Conservation (phyloP, 2,888 invertebrate genomes). For the Esperia sulphurella region DNA sequence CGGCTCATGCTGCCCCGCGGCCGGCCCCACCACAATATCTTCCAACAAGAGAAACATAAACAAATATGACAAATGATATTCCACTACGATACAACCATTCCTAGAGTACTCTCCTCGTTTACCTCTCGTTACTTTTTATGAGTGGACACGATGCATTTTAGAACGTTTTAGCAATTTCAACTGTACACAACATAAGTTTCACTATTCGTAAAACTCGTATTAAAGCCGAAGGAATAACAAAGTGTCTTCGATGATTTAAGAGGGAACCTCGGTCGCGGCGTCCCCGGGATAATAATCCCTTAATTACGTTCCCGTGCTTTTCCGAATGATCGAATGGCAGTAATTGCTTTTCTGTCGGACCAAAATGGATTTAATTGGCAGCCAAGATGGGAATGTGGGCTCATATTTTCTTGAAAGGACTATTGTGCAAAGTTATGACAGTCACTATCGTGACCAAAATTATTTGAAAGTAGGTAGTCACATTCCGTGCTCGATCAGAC, state of each 20-base stretch:
- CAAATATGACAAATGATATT: slow-evolving; percentile 61
- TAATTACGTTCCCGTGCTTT: slow-evolving; percentile 59
- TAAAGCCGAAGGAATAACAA: slow-evolving; percentile 40
- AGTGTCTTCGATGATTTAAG: slow-evolving; percentile 51
- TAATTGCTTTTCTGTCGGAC: slow-evolving; percentile 63
- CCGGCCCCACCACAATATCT: slow-evolving; percentile 28
- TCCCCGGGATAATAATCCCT: slow-evolving; percentile 56
- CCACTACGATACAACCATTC: slow-evolving; percentile 36
- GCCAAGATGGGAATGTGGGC: slow-evolving; percentile 22
- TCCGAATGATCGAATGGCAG: slow-evolving; percentile 61
- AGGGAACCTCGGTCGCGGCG: slow-evolving; percentile 32
- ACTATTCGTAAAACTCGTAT: slow-evolving; percentile 35
- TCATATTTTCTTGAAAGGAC: slow-evolving; percentile 25
- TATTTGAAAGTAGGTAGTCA: slow-evolving; percentile 7
- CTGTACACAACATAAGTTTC: slow-evolving; percentile 20
- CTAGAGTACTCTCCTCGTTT: slow-evolving; percentile 25
- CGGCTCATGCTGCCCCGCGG: slow-evolving; percentile 31
- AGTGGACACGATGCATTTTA: slow-evolving; percentile 36
- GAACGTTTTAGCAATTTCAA: slow-evolving; percentile 24
- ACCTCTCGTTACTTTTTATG: slow-evolving; percentile 46
- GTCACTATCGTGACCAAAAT: slow-evolving; percentile 4
- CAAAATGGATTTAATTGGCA: slow-evolving; percentile 57
- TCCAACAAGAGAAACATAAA: slow-evolving; percentile 50
- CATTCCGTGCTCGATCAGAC: slow-evolving; percentile 3
- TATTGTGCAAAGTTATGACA: slow-evolving; percentile 18